Percentiles rank a stretch among this genome's conserved stretches.
These are phyloP conservation scores for Oophaga pumilio DNA, from an alignment of 2,113 vertebrate species.

Conservation along the genomic window DNA sequence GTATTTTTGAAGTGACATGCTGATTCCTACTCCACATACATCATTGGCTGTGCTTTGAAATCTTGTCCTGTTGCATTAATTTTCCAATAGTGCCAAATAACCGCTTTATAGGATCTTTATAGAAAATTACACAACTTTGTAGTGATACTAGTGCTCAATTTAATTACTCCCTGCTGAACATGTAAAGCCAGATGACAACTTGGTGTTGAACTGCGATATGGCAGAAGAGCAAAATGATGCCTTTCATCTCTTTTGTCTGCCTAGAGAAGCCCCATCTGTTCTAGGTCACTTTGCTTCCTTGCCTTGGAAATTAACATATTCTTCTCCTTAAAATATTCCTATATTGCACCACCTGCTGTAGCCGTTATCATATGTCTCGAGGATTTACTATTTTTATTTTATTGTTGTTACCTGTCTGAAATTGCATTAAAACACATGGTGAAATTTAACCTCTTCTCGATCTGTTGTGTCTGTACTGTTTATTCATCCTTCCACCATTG, in stretches of 20 bases:
- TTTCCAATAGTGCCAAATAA: conserved; percentile 32
- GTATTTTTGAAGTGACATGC: conserved; percentile 32
- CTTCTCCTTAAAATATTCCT: conserved; percentile 36
- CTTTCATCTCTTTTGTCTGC: conserved; percentile 46
- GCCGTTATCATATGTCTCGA: conserved; percentile 2
- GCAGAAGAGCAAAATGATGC: conserved; percentile 40
- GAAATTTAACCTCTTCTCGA: conserved; percentile 1
- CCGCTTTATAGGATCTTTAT: conserved; percentile 44
- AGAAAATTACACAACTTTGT: conserved; percentile 47
- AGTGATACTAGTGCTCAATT: conserved; percentile 39
- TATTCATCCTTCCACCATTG: not conserved
- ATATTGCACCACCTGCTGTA: conserved; percentile 25
- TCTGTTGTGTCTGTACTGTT: not conserved
- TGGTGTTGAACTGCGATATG: conserved; percentile 24
- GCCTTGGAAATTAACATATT: conserved; percentile 24
- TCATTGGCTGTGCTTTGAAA: not conserved
- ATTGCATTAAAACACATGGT: conserved; percentile 10
- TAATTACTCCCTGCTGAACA: conserved; percentile 50
- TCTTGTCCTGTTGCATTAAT: conserved; percentile 31
- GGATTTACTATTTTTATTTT: conserved; percentile 36
- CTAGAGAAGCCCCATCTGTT: conserved; percentile 51
- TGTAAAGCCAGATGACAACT: conserved; percentile 54
- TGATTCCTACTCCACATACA: conserved; percentile 19
- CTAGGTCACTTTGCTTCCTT: conserved; percentile 38
- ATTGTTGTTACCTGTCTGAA: conserved; percentile 27